phyloP scores from a whole-genome alignment of 2,797 vertebrate genomes.

The Megaceryle alcyon region DNA sequence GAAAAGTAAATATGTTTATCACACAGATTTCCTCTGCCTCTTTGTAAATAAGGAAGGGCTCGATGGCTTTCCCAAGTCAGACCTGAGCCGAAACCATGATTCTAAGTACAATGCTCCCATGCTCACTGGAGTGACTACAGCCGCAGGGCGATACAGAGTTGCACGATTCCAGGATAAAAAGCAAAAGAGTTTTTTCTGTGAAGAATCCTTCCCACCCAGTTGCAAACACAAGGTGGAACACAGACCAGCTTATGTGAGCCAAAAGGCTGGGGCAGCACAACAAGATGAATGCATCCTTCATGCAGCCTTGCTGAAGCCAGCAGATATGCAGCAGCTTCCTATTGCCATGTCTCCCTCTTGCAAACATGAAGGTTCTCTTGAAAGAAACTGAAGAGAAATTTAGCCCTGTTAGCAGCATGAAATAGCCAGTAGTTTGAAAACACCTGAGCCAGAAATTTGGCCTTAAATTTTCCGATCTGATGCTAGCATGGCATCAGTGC shows the following conservation, averaged over 20 bases:
- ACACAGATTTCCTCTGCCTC: slow-evolving; percentile 45
- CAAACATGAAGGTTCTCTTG: not conserved
- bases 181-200: not conserved
- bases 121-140: not conserved
- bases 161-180: not conserved
- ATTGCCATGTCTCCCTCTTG: not conserved
- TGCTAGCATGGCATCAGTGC: not conserved
- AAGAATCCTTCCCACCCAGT: not conserved
- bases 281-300: not conserved
- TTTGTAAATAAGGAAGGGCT: slow-evolving; percentile 47
- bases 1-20: slow-evolving; percentile 58
- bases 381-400: slow-evolving; percentile 3
- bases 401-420: not conserved
- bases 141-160: not conserved
- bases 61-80: slow-evolving; percentile 18
- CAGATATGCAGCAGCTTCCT: not conserved
- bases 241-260: rapidly evolving
- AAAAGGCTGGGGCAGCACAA: not conserved
- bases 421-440: slow-evolving; percentile 23
- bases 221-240: not conserved
- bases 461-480: slow-evolving; percentile 37
- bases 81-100: not conserved
- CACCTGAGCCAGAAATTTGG: slow-evolving; percentile 14
- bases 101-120: not conserved
- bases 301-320: not conserved